phyloP scores from a whole-genome alignment of 2,113 vertebrate species.

The Osmerus mordax region DNA sequence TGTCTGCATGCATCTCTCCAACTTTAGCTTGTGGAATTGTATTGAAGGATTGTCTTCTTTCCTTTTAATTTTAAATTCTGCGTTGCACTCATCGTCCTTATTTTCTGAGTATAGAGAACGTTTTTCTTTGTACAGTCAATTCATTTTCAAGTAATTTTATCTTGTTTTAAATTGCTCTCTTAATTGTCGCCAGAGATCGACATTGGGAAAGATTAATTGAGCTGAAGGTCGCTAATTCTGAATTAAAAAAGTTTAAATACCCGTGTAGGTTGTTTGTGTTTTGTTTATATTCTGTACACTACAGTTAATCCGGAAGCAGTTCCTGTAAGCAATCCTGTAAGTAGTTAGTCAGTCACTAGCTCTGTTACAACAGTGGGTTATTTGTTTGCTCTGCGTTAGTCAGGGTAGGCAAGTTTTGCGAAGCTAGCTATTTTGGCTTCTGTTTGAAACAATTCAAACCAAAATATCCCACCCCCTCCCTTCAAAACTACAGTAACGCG shows the following conservation, averaged over 20 bases:
- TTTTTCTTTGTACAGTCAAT: conserved; percentile 45
- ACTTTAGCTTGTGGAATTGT: conserved; percentile 32
- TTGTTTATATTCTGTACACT: not conserved
- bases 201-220: conserved; percentile 34
- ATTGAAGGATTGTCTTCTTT: conserved; percentile 25
- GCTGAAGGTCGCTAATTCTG: conserved; percentile 43
- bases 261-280: not conserved
- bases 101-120: conserved; percentile 34
- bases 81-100: conserved; percentile 43
- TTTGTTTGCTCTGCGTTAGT: too few relatives aligned
- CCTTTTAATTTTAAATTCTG: conserved; percentile 37
- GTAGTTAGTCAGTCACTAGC: too few relatives aligned
- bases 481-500: too few relatives aligned
- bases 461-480: too few relatives aligned
- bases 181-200: conserved; percentile 32
- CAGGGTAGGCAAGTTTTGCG: too few relatives aligned
- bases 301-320: too few relatives aligned
- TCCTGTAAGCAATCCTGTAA: too few relatives aligned
- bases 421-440: too few relatives aligned
- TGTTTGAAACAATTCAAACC: too few relatives aligned
- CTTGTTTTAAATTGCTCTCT: conserved; percentile 32
- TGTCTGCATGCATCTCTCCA: not conserved
- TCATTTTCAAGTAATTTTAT: conserved; percentile 44
- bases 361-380: too few relatives aligned
- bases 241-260: conserved; percentile 51